Base-by-base conservation (phyloP, 2,113 vertebrate species). In the Struthidea cinerea region DNA sequence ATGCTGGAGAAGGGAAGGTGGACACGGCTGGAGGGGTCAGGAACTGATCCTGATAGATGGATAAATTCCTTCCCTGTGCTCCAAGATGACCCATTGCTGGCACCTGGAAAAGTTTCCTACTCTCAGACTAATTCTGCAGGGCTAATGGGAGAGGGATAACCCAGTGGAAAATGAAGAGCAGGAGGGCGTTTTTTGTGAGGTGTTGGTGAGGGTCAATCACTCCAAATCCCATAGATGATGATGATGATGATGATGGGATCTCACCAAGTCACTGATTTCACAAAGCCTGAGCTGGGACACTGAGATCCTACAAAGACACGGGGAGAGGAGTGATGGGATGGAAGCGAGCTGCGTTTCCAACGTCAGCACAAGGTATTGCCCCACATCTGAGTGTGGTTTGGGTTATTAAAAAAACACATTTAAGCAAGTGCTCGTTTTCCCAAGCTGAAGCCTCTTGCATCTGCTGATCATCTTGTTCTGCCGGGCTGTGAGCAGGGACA, bases 281-380 rank as follows among this genome's bases (percentile, higher is more conserved):
- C 47, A 28, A 73, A 52, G 46, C 22, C 6, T 4, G 12, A 67
- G 46, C 20, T 46, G 39, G n/a, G 22, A 22, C 69, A 10, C 56
- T 2, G 52, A 64, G 53, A 42, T 60, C 70, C 82, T 8, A 8
- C 47, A 52, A 23, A 24, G 49, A 33, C 26, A 6, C 3, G 2
- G 20, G 1, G 26, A 46, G 69, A 42, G 39, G 47, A 57, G 33
- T 0, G 12, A 20, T 7, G 47, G 73, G 39, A 8, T 23, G 35
- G 69, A 23, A 57, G 7, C 0, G 3, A 65, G 68, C 68, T 35
- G n/a, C 0, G 0, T 12, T 39, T 56, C 67, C 41, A 79, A 20
- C 26, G 17, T 21, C 46, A 37, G 50, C 32, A 47, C 20, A 26
- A 65, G 37, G 35, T 12, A 8, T 3, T 74, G 28, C 22, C 55